Evolutionary conservation across 2,888 invertebrate species (phyloP), one percentile per base, ranked within the genome.

Genomic region (Apodemia mormo): DNA sequence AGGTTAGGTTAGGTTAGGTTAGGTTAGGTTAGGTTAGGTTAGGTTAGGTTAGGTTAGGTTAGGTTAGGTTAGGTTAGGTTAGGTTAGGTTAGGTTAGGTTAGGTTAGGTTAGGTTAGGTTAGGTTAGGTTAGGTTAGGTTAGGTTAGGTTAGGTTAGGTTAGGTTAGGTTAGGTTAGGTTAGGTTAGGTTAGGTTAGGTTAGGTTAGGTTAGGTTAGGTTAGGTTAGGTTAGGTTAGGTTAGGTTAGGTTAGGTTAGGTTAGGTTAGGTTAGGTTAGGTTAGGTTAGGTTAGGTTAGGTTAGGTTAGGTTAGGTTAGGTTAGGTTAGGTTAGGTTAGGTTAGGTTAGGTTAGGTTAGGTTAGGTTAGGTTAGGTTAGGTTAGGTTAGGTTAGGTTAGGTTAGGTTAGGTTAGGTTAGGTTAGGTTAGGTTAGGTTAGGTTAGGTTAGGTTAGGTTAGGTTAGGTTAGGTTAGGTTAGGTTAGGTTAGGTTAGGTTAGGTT

Each of bases 401-500:
- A 72, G 70, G 72, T 70, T 72, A 72, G 72, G 72, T 70, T 70
- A 72, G 70, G 72, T 70, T 72, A 72, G 72, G 72, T 70, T 72
- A 72, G 72, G 72, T 72, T 72, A 72, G 70, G 72, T 72, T 72
- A 72, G 72, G 72, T 70, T 72, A 72, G 72, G 72, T 70, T 72
- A 72, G 72, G 72, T 72, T 72, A 72, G 72, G 72, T 72, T 72
- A 72, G 72, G 72, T 70, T 72, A 72, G 72, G 71, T 69, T 71
- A 71, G n/a, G n/a, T n/a, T n/a, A n/a, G n/a, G n/a, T n/a, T n/a
- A n/a, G n/a, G 70, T 70, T 70, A 70, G 68, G 68, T 70, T 70
- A 70, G 70, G 70, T 70, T 70, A n/a, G n/a, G n/a, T n/a, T n/a
- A n/a, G n/a, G n/a, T 70, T 70, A 70, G 70, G 70, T 70, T 70